phyloP scores from a whole-genome alignment of 2,797 vertebrate genomes.

The Setipinna tenuifilis region DNA sequence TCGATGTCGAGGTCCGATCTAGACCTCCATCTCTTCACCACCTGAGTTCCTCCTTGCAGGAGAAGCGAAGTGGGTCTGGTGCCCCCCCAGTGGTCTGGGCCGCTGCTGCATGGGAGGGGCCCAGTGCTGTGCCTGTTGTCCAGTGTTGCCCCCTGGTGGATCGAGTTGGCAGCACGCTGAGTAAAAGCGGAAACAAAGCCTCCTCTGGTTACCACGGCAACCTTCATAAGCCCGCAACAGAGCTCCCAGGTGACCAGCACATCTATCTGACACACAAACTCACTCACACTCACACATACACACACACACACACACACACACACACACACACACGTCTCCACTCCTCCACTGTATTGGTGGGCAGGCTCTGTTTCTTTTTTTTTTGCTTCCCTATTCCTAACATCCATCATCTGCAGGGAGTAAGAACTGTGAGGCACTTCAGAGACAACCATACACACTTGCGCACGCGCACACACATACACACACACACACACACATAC shows the following conservation, averaged over 20 bases:
- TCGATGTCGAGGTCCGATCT: neutral
- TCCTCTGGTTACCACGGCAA: constrained; percentile 46
- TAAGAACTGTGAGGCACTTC: constrained; percentile 99
- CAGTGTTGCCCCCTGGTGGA: constrained; percentile 56
- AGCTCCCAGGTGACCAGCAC: constrained; percentile 50
- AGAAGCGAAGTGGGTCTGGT: neutral
- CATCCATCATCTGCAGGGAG: constrained; percentile 82
- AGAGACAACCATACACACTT: constrained; percentile 88
- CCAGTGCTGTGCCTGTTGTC: neutral
- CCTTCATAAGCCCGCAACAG: constrained; percentile 39
- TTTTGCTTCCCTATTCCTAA: constrained; percentile 43
- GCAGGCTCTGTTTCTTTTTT: constrained; percentile 56
- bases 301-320: neutral
- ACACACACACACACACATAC: constrained; percentile 59
- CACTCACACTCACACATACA: constrained; percentile 46
- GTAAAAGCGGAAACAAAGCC: constrained; percentile 15
- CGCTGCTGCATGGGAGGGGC: neutral
- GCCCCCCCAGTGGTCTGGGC: constrained; percentile 20
- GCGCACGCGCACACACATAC: constrained; percentile 17
- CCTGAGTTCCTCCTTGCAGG: neutral
- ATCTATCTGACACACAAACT: constrained; percentile 66
- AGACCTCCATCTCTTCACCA: neutral
- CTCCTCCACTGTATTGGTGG: constrained; percentile 58
- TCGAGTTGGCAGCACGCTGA: constrained; percentile 36
- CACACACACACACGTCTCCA: constrained; percentile 13